Conservation (phyloP, 2,113 vertebrate genomes). For the Aptenodytes patagonicus region DNA sequence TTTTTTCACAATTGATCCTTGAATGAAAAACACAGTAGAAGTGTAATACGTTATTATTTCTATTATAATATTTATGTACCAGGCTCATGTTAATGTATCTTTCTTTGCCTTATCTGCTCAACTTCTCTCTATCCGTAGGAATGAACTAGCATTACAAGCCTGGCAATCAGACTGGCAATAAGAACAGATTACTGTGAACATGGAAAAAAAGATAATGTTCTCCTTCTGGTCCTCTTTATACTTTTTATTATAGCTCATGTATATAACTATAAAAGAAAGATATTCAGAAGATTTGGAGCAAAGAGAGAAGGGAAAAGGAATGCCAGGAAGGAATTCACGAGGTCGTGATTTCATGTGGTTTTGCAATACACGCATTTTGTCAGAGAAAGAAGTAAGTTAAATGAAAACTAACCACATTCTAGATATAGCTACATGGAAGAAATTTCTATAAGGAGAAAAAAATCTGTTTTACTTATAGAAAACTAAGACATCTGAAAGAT, state of each 20-base stretch:
- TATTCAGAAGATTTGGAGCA: not conserved
- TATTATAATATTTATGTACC: not conserved
- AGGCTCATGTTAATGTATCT: not conserved
- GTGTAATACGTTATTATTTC: not conserved
- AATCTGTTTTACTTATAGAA: not conserved
- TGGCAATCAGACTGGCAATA: not conserved
- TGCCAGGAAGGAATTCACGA: not conserved
- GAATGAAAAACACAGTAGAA: not conserved
- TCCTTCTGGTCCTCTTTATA: not conserved
- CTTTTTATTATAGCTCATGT: not conserved
- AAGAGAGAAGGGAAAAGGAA: not conserved
- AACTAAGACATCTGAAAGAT: not conserved
- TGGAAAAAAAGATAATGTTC: not conserved
- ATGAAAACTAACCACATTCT: not conserved
- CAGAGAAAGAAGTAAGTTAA: not conserved
- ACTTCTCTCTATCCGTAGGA: not conserved
- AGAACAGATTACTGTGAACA: not conserved
- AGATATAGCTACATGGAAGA: not conserved
- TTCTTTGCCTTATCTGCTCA: not conserved
- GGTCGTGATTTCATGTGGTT: not conserved
- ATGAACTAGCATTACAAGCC: not conserved
- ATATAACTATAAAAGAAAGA: not conserved
- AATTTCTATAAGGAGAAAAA: not conserved
- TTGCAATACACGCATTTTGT: not conserved
- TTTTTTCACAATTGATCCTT: not conserved